These are phyloP conservation scores for Orthosia cruda DNA, from an alignment of 2,888 invertebrate genomes.

Conservation along the genomic window DNA sequence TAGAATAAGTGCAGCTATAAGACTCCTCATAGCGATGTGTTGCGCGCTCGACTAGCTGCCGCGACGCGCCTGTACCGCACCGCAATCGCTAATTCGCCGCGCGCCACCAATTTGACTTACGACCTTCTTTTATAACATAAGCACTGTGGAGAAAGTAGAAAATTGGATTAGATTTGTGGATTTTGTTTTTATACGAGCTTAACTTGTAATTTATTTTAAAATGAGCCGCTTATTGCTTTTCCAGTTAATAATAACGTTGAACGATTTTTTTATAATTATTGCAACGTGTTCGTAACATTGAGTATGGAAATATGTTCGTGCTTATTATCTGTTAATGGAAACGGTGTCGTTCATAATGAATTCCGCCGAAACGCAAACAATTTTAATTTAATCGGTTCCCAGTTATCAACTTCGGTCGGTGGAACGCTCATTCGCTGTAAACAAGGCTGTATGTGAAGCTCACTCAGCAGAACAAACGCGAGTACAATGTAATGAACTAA, in stretches of 20 bases:
- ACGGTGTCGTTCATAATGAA: background rate
- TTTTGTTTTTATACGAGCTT: constrained; percentile 20
- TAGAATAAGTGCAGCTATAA: constrained; percentile 24
- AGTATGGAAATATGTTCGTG: background rate
- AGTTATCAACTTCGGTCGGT: background rate
- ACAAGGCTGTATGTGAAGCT: background rate
- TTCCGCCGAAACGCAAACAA: constrained; percentile 5
- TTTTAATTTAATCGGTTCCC: constrained; percentile 12
- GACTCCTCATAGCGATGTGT: constrained; percentile 15
- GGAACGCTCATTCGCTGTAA: background rate
- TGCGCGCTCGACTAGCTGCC: background rate
- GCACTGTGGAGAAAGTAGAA: constrained; percentile 5
- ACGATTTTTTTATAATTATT: background rate
- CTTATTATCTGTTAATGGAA: background rate
- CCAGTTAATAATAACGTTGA: background rate
- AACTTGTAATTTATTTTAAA: constrained; percentile 18
- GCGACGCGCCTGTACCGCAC: background rate
- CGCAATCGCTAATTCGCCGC: background rate
- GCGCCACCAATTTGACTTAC: constrained; percentile 23
- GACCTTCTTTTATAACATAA: constrained; percentile 1
- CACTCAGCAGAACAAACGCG: background rate
- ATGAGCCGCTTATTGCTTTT: background rate
- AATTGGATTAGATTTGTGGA: too few relatives aligned
- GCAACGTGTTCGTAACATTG: background rate
- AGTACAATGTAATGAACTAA: background rate